Percentiles rank a stretch among this genome's conserved stretches.
These are phyloP conservation scores for Cyrtorhinus lividipennis DNA, from an alignment of 1,140 invertebrate genomes.

Conservation along the genomic window DNA sequence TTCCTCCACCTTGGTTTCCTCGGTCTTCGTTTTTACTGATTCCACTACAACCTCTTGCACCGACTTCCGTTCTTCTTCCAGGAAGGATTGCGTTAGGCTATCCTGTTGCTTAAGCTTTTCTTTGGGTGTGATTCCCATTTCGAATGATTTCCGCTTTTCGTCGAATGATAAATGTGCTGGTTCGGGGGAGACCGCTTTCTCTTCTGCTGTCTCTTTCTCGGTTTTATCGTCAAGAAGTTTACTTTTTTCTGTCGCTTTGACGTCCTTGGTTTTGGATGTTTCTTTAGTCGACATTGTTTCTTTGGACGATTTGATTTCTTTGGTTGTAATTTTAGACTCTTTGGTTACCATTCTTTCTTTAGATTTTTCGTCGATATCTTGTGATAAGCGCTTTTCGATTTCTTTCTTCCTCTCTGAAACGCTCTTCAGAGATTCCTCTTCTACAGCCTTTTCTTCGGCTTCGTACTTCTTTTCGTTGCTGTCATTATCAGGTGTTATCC, in stretches of 20 bases:
- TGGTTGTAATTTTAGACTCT: slow-evolving; percentile 30
- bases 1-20: slow-evolving; percentile 33
- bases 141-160: slow-evolving; percentile 26
- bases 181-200: slow-evolving; percentile 24
- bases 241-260: slow-evolving; percentile 40
- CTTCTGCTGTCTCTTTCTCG: slow-evolving; percentile 32
- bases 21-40: background rate
- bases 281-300: slow-evolving; percentile 1
- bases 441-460: slow-evolving; percentile 29
- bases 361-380: slow-evolving; percentile 34
- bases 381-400: slow-evolving; percentile 49
- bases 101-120: slow-evolving; percentile 6
- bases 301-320: slow-evolving; percentile 10
- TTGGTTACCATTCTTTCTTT: slow-evolving; percentile 35
- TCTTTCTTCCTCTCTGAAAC: slow-evolving; percentile 51
- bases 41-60: background rate
- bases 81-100: background rate
- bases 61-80: slow-evolving; percentile 9
- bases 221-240: slow-evolving; percentile 37
- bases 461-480: slow-evolving; percentile 39
- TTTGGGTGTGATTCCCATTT: slow-evolving; percentile 21
- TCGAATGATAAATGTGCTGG: slow-evolving; percentile 24
- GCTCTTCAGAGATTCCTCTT: slow-evolving; percentile 38
- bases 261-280: slow-evolving; percentile 30
- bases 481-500: slow-evolving; percentile 36